These are phyloP conservation scores for Enchytraeus crypticus DNA, from an alignment of 2,888 invertebrate species.

Conservation along the genomic window DNA sequence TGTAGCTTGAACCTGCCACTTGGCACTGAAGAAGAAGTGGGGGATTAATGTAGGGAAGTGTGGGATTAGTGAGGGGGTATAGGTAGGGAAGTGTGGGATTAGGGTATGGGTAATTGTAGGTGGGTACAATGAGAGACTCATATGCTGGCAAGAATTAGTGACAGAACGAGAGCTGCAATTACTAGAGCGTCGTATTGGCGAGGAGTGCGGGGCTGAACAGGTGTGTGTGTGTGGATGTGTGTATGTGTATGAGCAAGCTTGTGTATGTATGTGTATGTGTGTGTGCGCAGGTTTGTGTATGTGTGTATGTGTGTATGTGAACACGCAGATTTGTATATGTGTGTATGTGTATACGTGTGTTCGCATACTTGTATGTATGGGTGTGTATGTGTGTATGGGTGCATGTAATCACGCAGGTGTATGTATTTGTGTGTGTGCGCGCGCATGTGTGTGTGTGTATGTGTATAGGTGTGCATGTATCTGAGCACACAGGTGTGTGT, in stretches of 20 bases:
- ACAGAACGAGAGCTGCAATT: neutral
- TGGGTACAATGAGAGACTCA: too few species aligned
- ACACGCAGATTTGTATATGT: too few species aligned
- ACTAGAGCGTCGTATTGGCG: neutral
- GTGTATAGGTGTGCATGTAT: neutral
- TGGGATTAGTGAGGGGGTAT: too few species aligned
- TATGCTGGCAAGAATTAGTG: too few species aligned
- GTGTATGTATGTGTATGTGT: slow-evolving; percentile 15
- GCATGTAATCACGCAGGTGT: too few species aligned
- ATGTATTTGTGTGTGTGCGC: too few species aligned
- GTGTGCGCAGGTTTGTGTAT: slow-evolving; percentile 7
- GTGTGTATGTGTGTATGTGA: neutral
- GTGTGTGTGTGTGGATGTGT: slow-evolving; percentile 7
- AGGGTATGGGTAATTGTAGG: too few species aligned
- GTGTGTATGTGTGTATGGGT: neutral
- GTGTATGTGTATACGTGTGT: neutral
- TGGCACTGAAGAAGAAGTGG: too few species aligned
- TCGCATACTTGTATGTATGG: neutral
- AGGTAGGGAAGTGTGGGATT: too few species aligned
- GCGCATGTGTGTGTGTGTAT: too few species aligned
- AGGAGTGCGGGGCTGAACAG: neutral
- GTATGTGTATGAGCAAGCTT: slow-evolving; percentile 5
- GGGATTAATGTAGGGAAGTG: too few species aligned
- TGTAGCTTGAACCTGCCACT: too few species aligned
- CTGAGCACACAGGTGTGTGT: neutral